A percentile compares a stretch with the other conserved stretches of the same genome.
Conservation (phyloP, 2,888 invertebrate genomes). For the Apodemia zela region DNA sequence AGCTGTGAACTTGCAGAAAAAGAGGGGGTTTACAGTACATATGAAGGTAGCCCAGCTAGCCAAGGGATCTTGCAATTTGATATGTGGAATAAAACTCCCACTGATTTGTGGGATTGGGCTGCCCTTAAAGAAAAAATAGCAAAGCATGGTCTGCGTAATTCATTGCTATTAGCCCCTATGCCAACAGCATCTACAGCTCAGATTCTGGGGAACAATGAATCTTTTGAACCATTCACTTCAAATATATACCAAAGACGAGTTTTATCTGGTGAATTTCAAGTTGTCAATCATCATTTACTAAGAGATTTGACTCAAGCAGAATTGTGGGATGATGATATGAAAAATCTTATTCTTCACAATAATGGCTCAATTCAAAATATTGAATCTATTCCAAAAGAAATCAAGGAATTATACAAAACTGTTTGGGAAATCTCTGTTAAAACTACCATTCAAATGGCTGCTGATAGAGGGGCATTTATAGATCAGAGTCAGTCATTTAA, state of each 20-base stretch:
- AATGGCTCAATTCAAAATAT: constrained; percentile 97
- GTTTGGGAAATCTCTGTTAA: constrained; percentile 99
- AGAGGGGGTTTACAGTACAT: constrained; percentile 93
- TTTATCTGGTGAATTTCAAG: constrained; percentile 96
- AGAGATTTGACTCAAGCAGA: constrained; percentile 94
- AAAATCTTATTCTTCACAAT: constrained; percentile 93
- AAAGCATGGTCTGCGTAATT: constrained; percentile 94
- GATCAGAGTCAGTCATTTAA: constrained; percentile 99
- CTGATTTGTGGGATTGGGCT: constrained; percentile 94
- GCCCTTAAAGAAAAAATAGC: constrained; percentile 90
- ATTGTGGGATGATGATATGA: constrained; percentile 97
- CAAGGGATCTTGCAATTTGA: constrained; percentile 98
- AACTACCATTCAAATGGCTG: constrained; percentile 96
- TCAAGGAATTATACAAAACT: constrained; percentile 95
- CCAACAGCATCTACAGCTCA: constrained; percentile 99
- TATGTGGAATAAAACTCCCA: constrained; percentile 96
- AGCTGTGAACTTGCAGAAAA: constrained; percentile 95
- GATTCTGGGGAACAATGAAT: constrained; percentile 99
- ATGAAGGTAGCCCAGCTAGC: constrained; percentile 94
- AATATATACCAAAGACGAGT: constrained; percentile 97
- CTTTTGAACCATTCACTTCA: constrained; percentile 98
- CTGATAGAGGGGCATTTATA: constrained; percentile 98
- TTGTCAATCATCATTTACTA: constrained; percentile 97
- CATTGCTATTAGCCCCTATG: constrained; percentile 97
- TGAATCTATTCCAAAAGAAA: constrained; percentile 89